Conservation (phyloP, 2,113 vertebrate genomes). For the Acinonyx jubatus region DNA sequence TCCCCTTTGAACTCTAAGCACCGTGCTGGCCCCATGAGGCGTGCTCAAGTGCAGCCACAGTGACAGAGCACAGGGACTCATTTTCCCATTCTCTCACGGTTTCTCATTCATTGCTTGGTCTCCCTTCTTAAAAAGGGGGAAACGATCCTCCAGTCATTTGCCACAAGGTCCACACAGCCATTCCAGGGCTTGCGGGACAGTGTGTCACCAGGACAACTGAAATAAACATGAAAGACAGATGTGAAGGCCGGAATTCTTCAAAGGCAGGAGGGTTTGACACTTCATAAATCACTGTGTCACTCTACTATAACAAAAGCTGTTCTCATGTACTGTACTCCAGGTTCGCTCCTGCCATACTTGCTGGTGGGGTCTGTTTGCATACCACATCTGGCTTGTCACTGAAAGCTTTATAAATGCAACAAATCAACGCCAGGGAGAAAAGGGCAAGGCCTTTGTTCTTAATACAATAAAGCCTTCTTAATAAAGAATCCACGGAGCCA, state of each 20-base stretch:
- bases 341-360: constrained; percentile 61
- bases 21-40: constrained; percentile 49
- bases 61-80: constrained; percentile 79
- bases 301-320: constrained; percentile 76
- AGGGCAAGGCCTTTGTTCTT: constrained; percentile 53
- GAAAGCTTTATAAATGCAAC: constrained; percentile 78
- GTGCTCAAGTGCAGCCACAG: constrained; percentile 70
- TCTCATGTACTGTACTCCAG: constrained; percentile 63
- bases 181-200: constrained; percentile 74
- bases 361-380: constrained; percentile 75
- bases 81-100: constrained; percentile 60
- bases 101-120: constrained; percentile 80
- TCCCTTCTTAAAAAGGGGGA: constrained; percentile 55
- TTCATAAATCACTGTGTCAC: constrained; percentile 85
- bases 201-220: constrained; percentile 78
- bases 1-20: constrained; percentile 66
- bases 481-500: constrained; percentile 47
- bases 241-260: constrained; percentile 83
- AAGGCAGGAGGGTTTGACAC: constrained; percentile 78
- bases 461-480: constrained; percentile 3
- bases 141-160: constrained; percentile 60
- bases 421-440: constrained; percentile 53
- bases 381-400: constrained; percentile 82
- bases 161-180: constrained; percentile 72
- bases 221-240: constrained; percentile 83